Evolutionary conservation across 2,113 vertebrate species (phyloP).

Genomic region (Sturnus vulgaris): DNA sequence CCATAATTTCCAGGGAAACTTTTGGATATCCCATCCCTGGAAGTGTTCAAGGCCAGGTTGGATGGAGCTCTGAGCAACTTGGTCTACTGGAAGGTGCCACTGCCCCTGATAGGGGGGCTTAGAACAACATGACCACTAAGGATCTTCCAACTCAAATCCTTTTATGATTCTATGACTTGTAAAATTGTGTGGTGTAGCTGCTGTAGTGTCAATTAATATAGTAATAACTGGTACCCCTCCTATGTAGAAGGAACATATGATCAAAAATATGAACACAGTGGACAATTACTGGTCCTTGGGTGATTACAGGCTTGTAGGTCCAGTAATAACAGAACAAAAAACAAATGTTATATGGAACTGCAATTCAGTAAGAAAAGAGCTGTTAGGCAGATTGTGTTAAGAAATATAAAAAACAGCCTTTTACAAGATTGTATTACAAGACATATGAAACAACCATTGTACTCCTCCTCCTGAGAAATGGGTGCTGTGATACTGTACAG

Average conservation of each 20-base stretch:
- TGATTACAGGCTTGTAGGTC: not conserved
- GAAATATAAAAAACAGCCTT: not conserved
- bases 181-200: not conserved
- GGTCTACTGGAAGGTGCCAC: not conserved
- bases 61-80: not conserved
- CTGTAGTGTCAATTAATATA: not conserved
- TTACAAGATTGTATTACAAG: not conserved
- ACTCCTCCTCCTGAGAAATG: not conserved
- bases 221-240: not conserved
- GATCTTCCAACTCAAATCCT: not conserved
- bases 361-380: not conserved
- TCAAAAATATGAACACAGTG: not conserved
- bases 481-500: accelerated
- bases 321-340: not conserved
- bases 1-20: not conserved
- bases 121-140: not conserved
- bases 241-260: not conserved
- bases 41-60: not conserved
- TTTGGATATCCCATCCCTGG: not conserved
- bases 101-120: accelerated
- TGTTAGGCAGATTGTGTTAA: not conserved
- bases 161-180: not conserved
- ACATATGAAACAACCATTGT: not conserved
- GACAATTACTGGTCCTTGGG: not conserved
- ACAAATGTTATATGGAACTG: accelerated